phyloP scores from a whole-genome alignment of 2,113 vertebrate genomes.

The Pseudois nayaur region DNA sequence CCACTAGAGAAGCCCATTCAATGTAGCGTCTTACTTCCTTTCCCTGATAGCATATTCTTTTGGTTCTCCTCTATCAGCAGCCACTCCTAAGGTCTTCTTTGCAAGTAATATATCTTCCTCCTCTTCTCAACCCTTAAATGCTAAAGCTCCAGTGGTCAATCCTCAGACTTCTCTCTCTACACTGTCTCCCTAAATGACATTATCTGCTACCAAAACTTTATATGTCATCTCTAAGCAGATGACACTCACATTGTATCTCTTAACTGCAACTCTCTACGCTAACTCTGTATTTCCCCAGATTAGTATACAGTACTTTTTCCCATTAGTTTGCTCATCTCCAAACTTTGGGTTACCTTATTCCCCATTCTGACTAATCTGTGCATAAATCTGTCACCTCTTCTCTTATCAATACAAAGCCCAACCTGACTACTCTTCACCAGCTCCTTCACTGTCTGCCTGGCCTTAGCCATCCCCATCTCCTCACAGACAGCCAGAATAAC shows the following conservation, averaged over 20 bases:
- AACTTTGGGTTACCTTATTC: background rate
- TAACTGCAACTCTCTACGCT: background rate
- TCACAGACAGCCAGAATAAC: background rate
- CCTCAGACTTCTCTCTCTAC: background rate
- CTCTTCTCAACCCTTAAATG: background rate
- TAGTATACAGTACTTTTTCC: background rate
- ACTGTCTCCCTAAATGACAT: background rate
- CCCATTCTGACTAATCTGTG: background rate
- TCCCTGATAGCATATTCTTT: background rate
- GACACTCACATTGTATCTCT: background rate
- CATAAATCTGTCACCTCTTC: background rate
- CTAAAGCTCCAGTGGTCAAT: background rate
- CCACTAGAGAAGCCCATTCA: background rate
- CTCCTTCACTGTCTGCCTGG: background rate
- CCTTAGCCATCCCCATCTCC: background rate
- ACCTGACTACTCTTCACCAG: background rate
- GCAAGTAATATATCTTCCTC: background rate
- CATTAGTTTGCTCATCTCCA: background rate
- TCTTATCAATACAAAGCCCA: background rate
- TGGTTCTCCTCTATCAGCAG: background rate
- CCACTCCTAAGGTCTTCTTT: background rate
- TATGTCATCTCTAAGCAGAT: background rate
- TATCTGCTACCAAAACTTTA: background rate
- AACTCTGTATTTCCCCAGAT: background rate
- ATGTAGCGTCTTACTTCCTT: background rate